Evolutionary conservation across 1,140 invertebrate genomes (phyloP).

Genomic region (Musca domestica): DNA sequence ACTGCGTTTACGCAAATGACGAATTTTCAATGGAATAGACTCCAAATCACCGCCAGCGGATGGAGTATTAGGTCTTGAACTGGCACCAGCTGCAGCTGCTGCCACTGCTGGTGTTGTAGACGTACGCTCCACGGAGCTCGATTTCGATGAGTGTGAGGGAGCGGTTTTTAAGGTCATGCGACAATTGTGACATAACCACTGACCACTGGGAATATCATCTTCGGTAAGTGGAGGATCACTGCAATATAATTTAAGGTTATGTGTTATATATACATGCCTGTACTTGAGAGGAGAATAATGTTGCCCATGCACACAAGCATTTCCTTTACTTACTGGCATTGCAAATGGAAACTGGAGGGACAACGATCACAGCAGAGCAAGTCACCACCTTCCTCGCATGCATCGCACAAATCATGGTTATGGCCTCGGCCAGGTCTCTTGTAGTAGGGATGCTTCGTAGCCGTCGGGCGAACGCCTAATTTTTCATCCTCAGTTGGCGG

Average conservation of each 20-base stretch:
- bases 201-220: slow-evolving; percentile 83
- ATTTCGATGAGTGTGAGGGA: slow-evolving; percentile 38
- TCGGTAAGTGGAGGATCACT: slow-evolving; percentile 88
- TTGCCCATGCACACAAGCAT: slow-evolving; percentile 1
- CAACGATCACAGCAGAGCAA: slow-evolving; percentile 94
- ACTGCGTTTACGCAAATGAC: slow-evolving; percentile 49
- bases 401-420: slow-evolving; percentile 91
- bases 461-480: slow-evolving; percentile 62
- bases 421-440: slow-evolving; percentile 83
- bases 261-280: background rate
- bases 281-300: background rate
- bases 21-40: slow-evolving; percentile 46
- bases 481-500: slow-evolving; percentile 72
- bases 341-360: slow-evolving; percentile 90
- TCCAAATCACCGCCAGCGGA: slow-evolving; percentile 41
- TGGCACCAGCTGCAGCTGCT: slow-evolving; percentile 27
- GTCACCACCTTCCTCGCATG: slow-evolving; percentile 89
- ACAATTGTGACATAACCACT: slow-evolving; percentile 88
- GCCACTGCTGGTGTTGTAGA: slow-evolving; percentile 13
- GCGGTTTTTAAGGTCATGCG: slow-evolving; percentile 49
- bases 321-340: slow-evolving; percentile 79
- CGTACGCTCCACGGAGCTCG: slow-evolving; percentile 47
- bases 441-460: slow-evolving; percentile 77
- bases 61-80: slow-evolving; percentile 43
- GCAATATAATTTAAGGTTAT: slow-evolving; percentile 34